Evolutionary conservation across 2,888 invertebrate genomes (phyloP).

Genomic region (Papilio elwesi): DNA sequence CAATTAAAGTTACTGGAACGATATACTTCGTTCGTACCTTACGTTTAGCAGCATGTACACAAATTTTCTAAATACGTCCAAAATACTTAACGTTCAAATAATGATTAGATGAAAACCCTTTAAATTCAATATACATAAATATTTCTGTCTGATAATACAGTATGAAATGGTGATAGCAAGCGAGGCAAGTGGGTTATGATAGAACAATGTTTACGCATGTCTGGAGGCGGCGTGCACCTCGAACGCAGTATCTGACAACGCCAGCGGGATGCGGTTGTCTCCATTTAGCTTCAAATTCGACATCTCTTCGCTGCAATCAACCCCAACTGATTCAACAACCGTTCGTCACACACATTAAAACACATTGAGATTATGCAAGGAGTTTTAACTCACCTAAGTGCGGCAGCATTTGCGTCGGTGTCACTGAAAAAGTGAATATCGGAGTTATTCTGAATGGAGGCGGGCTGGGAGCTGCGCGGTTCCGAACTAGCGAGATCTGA

Average conservation of each 20-base stretch:
- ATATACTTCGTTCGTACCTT: not conserved
- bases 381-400: conserved; percentile 78
- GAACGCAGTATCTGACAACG: conserved; percentile 81
- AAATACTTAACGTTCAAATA: conserved; percentile 10
- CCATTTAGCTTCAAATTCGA: conserved; percentile 80
- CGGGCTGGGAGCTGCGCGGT: conserved; percentile 65
- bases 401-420: conserved; percentile 90
- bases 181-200: conserved; percentile 57
- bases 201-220: conserved; percentile 75
- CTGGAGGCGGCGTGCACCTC: conserved; percentile 82
- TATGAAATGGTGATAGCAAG: conserved; percentile 50
- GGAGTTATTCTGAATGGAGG: conserved; percentile 65
- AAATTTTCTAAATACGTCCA: conserved; percentile 8
- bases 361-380: not conserved
- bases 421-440: conserved; percentile 94
- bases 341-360: not conserved
- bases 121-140: conserved; percentile 16
- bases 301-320: conserved; percentile 81
- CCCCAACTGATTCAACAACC: conserved; percentile 45
- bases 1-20: conserved; percentile 7
- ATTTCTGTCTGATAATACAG: conserved; percentile 1
- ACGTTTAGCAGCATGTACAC: not conserved
- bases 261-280: conserved; percentile 80
- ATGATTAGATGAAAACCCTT: conserved; percentile 9
- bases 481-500: conserved; percentile 81